Percentiles rank a stretch among this genome's conserved stretches.
Evolutionary conservation across 2,797 vertebrate genomes (phyloP).

Genomic region (Zalophus californianus): DNA sequence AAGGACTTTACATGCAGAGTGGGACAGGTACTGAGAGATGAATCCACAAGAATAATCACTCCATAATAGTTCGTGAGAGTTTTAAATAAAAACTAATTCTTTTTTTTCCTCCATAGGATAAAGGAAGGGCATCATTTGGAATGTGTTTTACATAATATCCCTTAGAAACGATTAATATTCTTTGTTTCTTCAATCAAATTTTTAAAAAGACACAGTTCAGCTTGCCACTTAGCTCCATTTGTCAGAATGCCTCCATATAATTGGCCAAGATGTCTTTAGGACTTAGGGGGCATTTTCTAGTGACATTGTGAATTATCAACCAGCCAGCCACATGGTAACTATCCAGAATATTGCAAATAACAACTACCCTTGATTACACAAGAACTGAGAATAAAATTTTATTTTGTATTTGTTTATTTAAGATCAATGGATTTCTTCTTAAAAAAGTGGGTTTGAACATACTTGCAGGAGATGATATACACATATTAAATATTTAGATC

Average conservation of each 20-base stretch:
- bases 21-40: neutral
- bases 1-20: neutral
- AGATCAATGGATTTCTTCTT: neutral
- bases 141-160: neutral
- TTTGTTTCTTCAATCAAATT: neutral
- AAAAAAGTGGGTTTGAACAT: neutral
- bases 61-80: neutral
- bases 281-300: neutral
- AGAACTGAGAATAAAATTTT: neutral
- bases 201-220: conserved; percentile 20
- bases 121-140: neutral
- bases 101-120: neutral
- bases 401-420: neutral
- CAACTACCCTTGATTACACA: neutral
- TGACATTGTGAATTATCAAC: neutral
- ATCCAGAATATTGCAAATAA: neutral
- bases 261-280: neutral
- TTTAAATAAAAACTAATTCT: neutral
- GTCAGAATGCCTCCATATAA: neutral
- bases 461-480: neutral
- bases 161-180: conserved; percentile 48
- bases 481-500: neutral
- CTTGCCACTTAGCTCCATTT: neutral
- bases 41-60: neutral
- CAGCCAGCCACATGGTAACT: neutral